Evolutionary conservation across 2,113 vertebrate species (phyloP).

Genomic region (Pygoscelis adeliae): DNA sequence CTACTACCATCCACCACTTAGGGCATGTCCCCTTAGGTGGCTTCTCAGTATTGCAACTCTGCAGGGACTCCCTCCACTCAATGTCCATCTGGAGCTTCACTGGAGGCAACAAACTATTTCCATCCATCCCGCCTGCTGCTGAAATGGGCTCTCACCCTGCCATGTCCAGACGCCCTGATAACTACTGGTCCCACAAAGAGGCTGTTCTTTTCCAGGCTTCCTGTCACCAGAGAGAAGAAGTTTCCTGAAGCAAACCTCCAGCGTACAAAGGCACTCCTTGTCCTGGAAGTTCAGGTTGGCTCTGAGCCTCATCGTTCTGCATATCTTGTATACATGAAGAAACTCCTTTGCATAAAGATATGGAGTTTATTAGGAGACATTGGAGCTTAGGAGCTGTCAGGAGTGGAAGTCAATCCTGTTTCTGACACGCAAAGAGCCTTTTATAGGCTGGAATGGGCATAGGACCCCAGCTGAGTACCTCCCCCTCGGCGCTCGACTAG

Average conservation of each 20-base stretch:
- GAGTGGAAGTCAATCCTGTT: slow-evolving; percentile 18
- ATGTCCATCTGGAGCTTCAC: neutral
- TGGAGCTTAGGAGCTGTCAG: slow-evolving; percentile 45
- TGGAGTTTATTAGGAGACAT: slow-evolving; percentile 42
- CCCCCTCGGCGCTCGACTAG: neutral
- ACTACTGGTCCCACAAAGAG: neutral
- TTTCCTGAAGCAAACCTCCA: neutral
- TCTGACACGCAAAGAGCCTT: slow-evolving; percentile 54
- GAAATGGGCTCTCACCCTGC: neutral
- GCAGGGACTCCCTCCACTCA: neutral
- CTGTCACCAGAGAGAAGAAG: neutral
- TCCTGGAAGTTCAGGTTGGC: slow-evolving; percentile 9
- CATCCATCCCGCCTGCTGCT: neutral
- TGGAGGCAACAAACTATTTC: neutral
- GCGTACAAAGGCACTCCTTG: neutral
- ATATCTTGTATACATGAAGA: slow-evolving; percentile 25
- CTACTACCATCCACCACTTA: neutral
- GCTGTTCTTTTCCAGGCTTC: neutral
- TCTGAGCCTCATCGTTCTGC: neutral
- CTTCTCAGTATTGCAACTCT: neutral
- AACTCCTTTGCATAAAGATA: slow-evolving; percentile 59
- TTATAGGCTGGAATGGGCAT: slow-evolving; percentile 57
- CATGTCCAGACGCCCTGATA: neutral
- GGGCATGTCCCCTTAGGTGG: neutral
- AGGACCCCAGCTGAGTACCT: neutral